Evolutionary conservation across 1,140 invertebrate genomes (phyloP).

Genomic region (Spodoptera litura): DNA sequence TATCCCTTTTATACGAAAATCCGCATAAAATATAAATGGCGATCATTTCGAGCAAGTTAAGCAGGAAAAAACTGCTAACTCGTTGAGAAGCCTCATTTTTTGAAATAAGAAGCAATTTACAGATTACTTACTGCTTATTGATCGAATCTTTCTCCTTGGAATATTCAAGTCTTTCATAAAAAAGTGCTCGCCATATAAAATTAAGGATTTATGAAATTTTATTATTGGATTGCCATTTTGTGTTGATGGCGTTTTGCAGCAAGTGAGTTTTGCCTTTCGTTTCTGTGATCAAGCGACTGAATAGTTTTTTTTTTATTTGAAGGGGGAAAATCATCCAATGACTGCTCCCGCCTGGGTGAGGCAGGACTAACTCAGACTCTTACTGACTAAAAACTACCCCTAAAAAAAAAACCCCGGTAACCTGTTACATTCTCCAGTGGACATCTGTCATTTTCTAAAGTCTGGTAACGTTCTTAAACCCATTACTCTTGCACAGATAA

Average conservation of each 20-base stretch:
- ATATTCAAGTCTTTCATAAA: background rate
- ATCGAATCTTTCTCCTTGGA: slow-evolving; percentile 12
- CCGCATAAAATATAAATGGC: slow-evolving; percentile 25
- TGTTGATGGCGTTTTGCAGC: no score
- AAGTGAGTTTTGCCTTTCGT: no score
- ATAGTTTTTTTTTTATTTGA: no score
- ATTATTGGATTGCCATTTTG: slow-evolving; percentile 1
- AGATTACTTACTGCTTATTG: slow-evolving; percentile 24
- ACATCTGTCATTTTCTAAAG: no score
- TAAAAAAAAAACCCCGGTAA: no score
- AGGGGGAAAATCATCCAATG: no score
- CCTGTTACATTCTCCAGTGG: no score
- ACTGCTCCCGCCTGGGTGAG: background rate
- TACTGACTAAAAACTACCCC: no score
- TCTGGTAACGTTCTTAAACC: no score
- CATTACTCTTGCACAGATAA: no score
- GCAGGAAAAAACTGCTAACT: slow-evolving; percentile 27
- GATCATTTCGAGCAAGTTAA: background rate
- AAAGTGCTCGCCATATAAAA: background rate
- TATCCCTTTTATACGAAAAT: slow-evolving; percentile 15
- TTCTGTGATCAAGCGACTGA: no score
- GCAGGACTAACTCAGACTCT: no score
- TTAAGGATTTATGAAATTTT: slow-evolving; percentile 12
- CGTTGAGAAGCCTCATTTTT: background rate
- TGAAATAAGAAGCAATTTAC: slow-evolving; percentile 18